A percentile compares a stretch with the other conserved stretches of the same genome.
Conservation (phyloP, 2,888 invertebrate genomes). For the Ametastegia equiseti region DNA sequence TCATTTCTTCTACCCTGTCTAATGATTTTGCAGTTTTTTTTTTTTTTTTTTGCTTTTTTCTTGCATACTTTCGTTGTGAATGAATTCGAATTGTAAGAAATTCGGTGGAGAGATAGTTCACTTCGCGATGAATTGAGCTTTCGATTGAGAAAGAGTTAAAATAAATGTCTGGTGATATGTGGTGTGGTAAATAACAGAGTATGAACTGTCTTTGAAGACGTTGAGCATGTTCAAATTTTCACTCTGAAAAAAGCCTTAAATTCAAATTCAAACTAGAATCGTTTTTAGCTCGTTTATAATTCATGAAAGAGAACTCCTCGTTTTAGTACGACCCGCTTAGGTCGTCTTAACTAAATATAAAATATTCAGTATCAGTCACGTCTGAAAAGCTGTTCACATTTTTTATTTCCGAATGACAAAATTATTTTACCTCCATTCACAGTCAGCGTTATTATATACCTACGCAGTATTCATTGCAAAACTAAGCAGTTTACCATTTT, state of each 20-base stretch:
- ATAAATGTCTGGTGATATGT: neutral
- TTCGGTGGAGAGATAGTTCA: neutral
- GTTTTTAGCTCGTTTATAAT: conserved; percentile 19
- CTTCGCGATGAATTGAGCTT: neutral
- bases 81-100: neutral
- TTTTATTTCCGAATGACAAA: neutral
- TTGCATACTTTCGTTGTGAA: neutral
- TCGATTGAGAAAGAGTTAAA: neutral
- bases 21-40: neutral
- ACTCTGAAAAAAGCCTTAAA: neutral
- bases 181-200: neutral
- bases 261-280: neutral
- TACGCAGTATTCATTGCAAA: neutral
- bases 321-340: conserved; percentile 1
- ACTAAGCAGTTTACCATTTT: conserved; percentile 14
- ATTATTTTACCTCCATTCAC: neutral
- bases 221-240: neutral
- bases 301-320: neutral
- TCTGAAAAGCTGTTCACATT: neutral
- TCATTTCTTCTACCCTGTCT: neutral
- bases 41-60: too few relatives aligned
- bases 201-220: neutral
- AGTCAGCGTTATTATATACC: neutral
- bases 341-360: neutral
- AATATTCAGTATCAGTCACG: neutral